Evolutionary conservation across 2,113 vertebrate genomes (phyloP), one percentile per base, ranked within the genome.

Genomic region (Carettochelys insculpta): DNA sequence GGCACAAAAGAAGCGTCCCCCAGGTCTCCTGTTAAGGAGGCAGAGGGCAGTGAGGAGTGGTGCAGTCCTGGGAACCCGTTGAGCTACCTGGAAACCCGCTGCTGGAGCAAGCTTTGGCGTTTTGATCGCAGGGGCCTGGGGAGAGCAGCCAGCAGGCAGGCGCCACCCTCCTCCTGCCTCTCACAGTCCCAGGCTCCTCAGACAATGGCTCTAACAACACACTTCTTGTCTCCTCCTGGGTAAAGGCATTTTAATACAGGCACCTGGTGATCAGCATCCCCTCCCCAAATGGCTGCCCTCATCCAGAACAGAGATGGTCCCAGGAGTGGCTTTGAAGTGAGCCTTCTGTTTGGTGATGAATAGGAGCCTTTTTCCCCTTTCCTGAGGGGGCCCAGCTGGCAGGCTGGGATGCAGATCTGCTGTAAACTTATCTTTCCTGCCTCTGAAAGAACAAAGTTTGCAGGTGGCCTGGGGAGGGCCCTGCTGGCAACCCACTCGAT

Each of bases 161-260:
- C 89, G 53, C 41, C 1, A 0, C 86, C 90, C 77, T 77, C 88
- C 93, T 85, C 93, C 94, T 96, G 96, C 92, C 93, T 94, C 84
- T 96, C 95, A 92, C 95, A 95, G 95, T 93, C 11, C 89, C 4
- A 1, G 45, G 81, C 87, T 88, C 80, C 86, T 83, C 24, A 31
- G 93, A 85, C 29, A 84, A 25, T 82, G 56, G 73, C 45, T 90
- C 0, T 68, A 81, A 96, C 94, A 97, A 94, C 93, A 89, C 48
- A 47, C 82, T 88, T 87, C 92, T 97, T 96, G 96, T 97, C 92
- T 94, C 31, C 71, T 83, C 65, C 92, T 96, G 92, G 94, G 86
- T 0, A 43, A 82, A 45, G n/a, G 34, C 20, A 53, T 95, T 95
- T 96, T 92, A 91, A 75, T 77, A 1, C 0, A 68, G 87, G 94